These are phyloP conservation scores for Scaptomyza parva DNA, from an alignment of 2,888 invertebrate species.

Conservation along the genomic window DNA sequence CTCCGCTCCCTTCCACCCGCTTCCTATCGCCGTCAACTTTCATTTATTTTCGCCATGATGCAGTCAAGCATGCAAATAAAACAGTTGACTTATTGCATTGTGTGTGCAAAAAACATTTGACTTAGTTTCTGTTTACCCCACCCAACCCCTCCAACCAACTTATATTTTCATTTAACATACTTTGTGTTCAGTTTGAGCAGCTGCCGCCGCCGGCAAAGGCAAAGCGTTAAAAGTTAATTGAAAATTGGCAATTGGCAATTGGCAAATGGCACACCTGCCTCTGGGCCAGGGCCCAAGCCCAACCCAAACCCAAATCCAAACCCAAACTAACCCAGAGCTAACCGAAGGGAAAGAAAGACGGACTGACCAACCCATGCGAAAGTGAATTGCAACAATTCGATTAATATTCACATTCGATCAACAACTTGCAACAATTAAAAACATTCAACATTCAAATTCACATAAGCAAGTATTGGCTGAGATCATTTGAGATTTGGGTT, in stretches of 20 bases:
- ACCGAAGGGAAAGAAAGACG: neutral
- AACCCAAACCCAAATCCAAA: constrained; percentile 6
- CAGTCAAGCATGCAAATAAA: constrained; percentile 6
- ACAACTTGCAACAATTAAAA: constrained; percentile 10
- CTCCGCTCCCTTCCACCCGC: too few relatives aligned
- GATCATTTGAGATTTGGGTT: neutral
- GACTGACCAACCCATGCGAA: constrained; percentile 11
- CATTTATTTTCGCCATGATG: too few relatives aligned
- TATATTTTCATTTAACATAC: neutral
- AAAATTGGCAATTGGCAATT: constrained; percentile 30
- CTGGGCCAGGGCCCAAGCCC: constrained; percentile 12
- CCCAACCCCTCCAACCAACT: too few relatives aligned
- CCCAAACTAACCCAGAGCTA: constrained; percentile 7
- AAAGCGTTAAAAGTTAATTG: constrained; percentile 25
- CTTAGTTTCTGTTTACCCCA: neutral
- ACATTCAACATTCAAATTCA: constrained; percentile 20
- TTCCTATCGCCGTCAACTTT: too few relatives aligned
- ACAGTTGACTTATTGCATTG: constrained; percentile 28
- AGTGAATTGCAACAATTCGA: constrained; percentile 26
- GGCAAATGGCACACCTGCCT: constrained; percentile 38
- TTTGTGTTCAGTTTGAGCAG: constrained; percentile 24
- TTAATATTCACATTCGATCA: constrained; percentile 17
- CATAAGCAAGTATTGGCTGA: constrained; percentile 14
- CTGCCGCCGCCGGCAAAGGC: constrained; percentile 28
- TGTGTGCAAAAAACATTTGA: constrained; percentile 13